Base-by-base conservation (phyloP, 2,797 vertebrate species). In the Myotis findleyi region DNA sequence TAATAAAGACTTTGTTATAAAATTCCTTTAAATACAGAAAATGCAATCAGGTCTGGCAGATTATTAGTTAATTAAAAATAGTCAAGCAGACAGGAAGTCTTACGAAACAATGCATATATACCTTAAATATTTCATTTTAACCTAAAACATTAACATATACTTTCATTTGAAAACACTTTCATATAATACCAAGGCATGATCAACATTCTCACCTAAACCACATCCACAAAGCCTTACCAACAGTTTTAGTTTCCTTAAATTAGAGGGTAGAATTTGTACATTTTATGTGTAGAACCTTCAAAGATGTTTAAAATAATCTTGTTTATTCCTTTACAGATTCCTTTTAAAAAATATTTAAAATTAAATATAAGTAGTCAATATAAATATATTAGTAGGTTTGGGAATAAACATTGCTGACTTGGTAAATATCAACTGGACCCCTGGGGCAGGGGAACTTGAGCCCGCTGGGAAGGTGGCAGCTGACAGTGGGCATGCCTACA, bases 161-260 rank as follows among this genome's bases (percentile, higher is more conserved):
- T 62, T 69, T 93, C 71, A 84, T 11, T 79, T 73, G 87, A 64
- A 95, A 76, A 83, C 27, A 75, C 51, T 85, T 77, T 85, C 49
- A 49, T 87, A 33, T 30, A 68, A 66, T 44, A 57, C 4, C 4
- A 84, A 75, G 18, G 41, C 36, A 33, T 27, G 59, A 36, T 53
- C 10, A 7, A 41, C 87, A 69, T 71, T 80, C 21, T 87, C n/a
- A 79, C 20, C 47, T 36, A 64, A 73, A 27, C 23, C 51, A 49
- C 11, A 75, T 57, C 3, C 13, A 1, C 14, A 2, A 89, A 51
- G 33, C 14, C 83, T 80, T 64, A 80, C n/a, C 49, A 51, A 7
- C 30, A 75, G 13, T 44, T 44, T 83, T 68, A 92, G n/a, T 57
- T 47, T 51, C 14, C 53, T 84, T 76, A 77, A 92, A 87, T 21